Evolutionary conservation across 2,113 vertebrate genomes (phyloP).

Genomic region (Perognathus longimembris): DNA sequence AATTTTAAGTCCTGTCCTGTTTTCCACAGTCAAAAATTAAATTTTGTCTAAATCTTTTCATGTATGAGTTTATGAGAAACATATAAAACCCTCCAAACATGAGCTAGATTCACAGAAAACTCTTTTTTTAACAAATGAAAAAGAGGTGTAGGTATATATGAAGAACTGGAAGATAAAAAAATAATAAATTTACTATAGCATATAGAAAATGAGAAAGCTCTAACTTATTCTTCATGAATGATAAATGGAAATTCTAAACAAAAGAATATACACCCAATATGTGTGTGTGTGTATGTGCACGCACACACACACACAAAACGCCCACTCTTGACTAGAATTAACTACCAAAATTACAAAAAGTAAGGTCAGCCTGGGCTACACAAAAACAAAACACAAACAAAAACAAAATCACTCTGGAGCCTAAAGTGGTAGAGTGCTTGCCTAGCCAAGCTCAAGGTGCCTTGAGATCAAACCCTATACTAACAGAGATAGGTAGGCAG

Average conservation of each 20-base stretch:
- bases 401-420: not conserved
- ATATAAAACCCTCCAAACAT: not conserved
- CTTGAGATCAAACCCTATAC: too few relatives aligned
- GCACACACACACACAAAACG: too few relatives aligned
- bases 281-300: not conserved
- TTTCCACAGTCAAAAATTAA: not conserved
- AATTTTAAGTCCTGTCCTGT: not conserved
- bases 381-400: not conserved
- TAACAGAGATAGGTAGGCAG: too few relatives aligned
- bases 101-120: not conserved
- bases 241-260: constrained; percentile 14
- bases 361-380: not conserved
- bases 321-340: not conserved
- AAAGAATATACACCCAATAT: not conserved
- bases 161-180: not conserved
- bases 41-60: not conserved
- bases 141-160: not conserved
- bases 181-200: not conserved
- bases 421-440: too few relatives aligned
- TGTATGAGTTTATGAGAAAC: constrained; percentile 15
- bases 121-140: not conserved
- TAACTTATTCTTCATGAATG: not conserved
- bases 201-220: constrained; percentile 36
- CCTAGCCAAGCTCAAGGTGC: too few relatives aligned
- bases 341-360: constrained; percentile 31